phyloP scores from a whole-genome alignment of 2,888 invertebrate species.

The Melipona beecheii region DNA sequence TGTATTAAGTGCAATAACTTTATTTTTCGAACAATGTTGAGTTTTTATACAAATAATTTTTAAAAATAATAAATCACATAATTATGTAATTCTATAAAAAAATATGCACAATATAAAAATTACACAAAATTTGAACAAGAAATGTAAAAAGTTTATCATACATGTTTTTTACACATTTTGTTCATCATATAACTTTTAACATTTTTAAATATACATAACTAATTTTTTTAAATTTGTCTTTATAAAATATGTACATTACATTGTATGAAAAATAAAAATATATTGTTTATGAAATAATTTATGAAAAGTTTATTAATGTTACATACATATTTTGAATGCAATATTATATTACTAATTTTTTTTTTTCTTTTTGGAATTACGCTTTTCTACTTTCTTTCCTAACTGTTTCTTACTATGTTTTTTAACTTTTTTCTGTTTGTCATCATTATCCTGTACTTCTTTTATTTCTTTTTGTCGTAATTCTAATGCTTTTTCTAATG shows the following conservation, averaged over 20 bases:
- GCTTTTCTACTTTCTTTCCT: slow-evolving; percentile 37
- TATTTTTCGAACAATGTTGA: not conserved
- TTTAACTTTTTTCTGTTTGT: slow-evolving; percentile 24
- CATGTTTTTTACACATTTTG: not conserved
- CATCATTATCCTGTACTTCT: slow-evolving; percentile 11
- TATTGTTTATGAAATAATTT: slow-evolving; percentile 26
- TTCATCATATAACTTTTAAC: slow-evolving; percentile 9
- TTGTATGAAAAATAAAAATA: slow-evolving; percentile 30
- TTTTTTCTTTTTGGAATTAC: slow-evolving; percentile 66
- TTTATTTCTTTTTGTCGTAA: slow-evolving; percentile 73
- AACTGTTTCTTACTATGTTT: slow-evolving; percentile 56
- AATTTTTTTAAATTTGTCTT: not conserved
- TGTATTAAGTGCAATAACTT: slow-evolving; percentile 19
- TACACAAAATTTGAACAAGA: slow-evolving; percentile 2
- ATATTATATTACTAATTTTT: slow-evolving; percentile 74
- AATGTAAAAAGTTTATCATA: not conserved
- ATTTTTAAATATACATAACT: slow-evolving; percentile 15
- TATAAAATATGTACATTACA: slow-evolving; percentile 8
- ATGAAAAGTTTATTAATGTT: slow-evolving; percentile 30
- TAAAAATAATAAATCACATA: slow-evolving; percentile 1
- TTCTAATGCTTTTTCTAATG: slow-evolving; percentile 87
- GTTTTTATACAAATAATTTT: slow-evolving; percentile 13
- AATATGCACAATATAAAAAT: slow-evolving; percentile 13
- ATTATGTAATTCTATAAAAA: slow-evolving; percentile 17
- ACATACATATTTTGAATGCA: not conserved